phyloP scores from a whole-genome alignment of 2,888 invertebrate species.

The Chorisops tibialis region DNA sequence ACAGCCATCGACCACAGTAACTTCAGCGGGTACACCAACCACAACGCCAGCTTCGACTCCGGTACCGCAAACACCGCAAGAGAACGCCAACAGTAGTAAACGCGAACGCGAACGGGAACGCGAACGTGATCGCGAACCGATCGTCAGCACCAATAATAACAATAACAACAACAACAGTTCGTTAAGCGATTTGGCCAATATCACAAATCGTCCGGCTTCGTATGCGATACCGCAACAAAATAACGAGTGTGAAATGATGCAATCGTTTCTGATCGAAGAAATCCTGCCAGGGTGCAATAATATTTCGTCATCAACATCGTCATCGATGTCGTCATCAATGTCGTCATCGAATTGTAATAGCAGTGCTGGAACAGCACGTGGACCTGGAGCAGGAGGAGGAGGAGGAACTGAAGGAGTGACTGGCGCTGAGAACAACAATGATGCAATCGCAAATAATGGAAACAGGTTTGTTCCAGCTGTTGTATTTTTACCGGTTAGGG shows the following conservation, averaged over 20 bases:
- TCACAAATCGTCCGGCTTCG: slow-evolving; percentile 56
- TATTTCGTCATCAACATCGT: not conserved
- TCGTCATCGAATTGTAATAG: slow-evolving; percentile 30
- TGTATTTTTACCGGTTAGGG: slow-evolving; percentile 90
- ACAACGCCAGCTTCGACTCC: slow-evolving; percentile 46
- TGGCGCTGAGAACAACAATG: slow-evolving; percentile 13
- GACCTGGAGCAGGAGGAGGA: not conserved
- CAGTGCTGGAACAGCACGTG: not conserved
- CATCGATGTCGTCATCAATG: not conserved
- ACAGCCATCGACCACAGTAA: slow-evolving; percentile 54
- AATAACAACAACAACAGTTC: slow-evolving; percentile 40
- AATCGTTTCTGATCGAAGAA: slow-evolving; percentile 84
- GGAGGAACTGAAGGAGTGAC: too few relatives aligned
- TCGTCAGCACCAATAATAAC: not conserved
- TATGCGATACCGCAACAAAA: slow-evolving; percentile 61
- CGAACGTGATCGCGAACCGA: not conserved
- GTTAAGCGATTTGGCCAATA: slow-evolving; percentile 46
- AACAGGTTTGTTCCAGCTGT: slow-evolving; percentile 81
- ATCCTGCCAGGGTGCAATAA: slow-evolving; percentile 41
- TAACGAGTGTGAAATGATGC: slow-evolving; percentile 65
- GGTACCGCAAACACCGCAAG: slow-evolving; percentile 39
- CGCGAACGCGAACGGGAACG: slow-evolving; percentile 9
- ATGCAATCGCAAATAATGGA: not conserved
- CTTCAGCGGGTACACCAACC: slow-evolving; percentile 53
- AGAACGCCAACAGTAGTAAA: slow-evolving; percentile 37